phyloP scores from a whole-genome alignment of 1,140 invertebrate genomes.

The Papilio aristodemus region DNA sequence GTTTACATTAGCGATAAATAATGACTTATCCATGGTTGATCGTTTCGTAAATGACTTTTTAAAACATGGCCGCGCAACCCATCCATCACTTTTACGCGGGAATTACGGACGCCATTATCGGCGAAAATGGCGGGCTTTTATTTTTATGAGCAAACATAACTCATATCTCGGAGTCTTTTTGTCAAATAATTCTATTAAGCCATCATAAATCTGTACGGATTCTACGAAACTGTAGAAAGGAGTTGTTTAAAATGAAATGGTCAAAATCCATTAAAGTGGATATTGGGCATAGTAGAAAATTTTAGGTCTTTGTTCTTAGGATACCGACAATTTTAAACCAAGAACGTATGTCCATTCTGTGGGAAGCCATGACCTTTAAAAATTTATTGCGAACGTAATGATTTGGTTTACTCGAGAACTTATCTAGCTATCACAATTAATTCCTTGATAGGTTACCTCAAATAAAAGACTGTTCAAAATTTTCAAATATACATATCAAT shows the following conservation, averaged over 20 bases:
- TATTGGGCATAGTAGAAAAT: too few species aligned
- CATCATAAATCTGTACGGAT: not conserved
- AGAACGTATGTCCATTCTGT: too few species aligned
- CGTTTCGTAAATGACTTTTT: slow-evolving; percentile 40
- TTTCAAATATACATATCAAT: too few species aligned
- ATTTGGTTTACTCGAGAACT: too few species aligned
- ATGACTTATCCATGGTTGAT: slow-evolving; percentile 45
- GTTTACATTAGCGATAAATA: slow-evolving; percentile 56
- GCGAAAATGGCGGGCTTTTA: slow-evolving; percentile 3
- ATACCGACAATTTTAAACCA: too few species aligned
- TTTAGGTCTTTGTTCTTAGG: too few species aligned
- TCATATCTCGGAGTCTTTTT: not conserved
- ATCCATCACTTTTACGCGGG: slow-evolving; percentile 29
- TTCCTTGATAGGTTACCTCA: too few species aligned
- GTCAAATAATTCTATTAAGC: slow-evolving; percentile 16
- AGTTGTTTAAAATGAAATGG: not conserved
- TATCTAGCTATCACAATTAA: too few species aligned
- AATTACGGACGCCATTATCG: slow-evolving; percentile 26
- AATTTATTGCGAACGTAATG: too few species aligned
- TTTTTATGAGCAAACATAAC: not conserved
- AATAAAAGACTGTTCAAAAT: too few species aligned
- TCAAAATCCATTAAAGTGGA: too few species aligned
- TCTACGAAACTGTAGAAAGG: not conserved
- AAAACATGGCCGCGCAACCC: slow-evolving; percentile 30
- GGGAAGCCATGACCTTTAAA: too few species aligned